Evolutionary conservation across 2,113 vertebrate genomes (phyloP).

Genomic region (Grammomys surdaster): DNA sequence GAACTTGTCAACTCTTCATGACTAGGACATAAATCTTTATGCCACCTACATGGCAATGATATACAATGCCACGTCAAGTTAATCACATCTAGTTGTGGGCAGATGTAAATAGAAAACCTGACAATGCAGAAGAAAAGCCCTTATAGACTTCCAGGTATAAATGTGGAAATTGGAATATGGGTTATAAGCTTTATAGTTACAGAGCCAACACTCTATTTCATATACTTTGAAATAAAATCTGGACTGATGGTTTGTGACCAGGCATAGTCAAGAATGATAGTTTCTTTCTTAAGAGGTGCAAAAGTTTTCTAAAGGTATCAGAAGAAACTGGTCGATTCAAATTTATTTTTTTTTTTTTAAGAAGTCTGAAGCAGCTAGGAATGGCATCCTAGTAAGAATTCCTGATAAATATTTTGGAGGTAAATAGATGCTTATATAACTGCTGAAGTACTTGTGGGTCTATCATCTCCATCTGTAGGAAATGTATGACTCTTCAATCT

Average conservation of each 20-base stretch:
- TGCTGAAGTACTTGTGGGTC: slow-evolving; percentile 71
- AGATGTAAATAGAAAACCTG: slow-evolving; percentile 76
- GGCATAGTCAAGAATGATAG: slow-evolving; percentile 34
- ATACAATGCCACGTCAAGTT: slow-evolving; percentile 63
- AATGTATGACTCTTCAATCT: slow-evolving; percentile 78
- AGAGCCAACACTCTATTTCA: slow-evolving; percentile 58
- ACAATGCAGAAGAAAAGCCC: slow-evolving; percentile 57
- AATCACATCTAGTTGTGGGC: slow-evolving; percentile 72
- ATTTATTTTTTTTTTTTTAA: slow-evolving; percentile 80
- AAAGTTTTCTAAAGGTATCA: slow-evolving; percentile 40
- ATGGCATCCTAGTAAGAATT: slow-evolving; percentile 69
- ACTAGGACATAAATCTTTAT: slow-evolving; percentile 81
- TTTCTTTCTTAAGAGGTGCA: slow-evolving; percentile 71
- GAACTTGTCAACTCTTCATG: slow-evolving; percentile 81
- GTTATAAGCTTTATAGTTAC: slow-evolving; percentile 23
- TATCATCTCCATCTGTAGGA: slow-evolving; percentile 62
- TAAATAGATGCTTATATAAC: slow-evolving; percentile 71
- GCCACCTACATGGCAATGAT: slow-evolving; percentile 77
- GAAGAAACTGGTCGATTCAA: slow-evolving; percentile 60
- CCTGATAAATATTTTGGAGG: slow-evolving; percentile 70
- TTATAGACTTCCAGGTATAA: slow-evolving; percentile 69
- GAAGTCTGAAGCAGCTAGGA: slow-evolving; percentile 55
- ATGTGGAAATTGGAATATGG: slow-evolving; percentile 63
- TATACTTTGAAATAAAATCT: slow-evolving; percentile 51
- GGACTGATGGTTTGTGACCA: slow-evolving; percentile 60